Evolutionary conservation across 2,888 invertebrate species (phyloP).

Genomic region (Orthosia cruda): DNA sequence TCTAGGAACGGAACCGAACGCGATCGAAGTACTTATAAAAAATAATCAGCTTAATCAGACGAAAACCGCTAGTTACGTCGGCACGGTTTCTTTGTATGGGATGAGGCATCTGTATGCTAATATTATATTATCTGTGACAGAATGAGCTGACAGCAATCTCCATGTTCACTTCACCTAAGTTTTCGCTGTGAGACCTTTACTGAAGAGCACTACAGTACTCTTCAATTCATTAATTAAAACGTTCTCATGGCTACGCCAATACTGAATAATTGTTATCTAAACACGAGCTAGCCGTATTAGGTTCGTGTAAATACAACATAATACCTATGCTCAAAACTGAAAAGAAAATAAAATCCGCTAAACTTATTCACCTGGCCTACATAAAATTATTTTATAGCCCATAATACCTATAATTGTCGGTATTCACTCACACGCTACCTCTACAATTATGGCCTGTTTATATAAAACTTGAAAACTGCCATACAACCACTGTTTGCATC

Average conservation of each 20-base stretch:
- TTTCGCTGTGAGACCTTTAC: no score
- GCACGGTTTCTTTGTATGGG: no score
- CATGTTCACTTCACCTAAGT: no score
- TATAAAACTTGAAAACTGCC: conserved; percentile 78
- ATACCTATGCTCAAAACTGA: background rate
- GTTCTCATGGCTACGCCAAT: background rate
- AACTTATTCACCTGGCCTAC: conserved; percentile 10
- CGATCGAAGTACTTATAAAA: no score
- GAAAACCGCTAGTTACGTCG: no score
- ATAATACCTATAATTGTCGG: conserved; percentile 27
- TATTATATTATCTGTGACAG: no score
- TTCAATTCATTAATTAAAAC: background rate
- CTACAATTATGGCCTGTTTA: conserved; percentile 77
- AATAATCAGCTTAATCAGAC: no score
- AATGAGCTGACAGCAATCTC: no score
- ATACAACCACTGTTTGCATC: conserved; percentile 77
- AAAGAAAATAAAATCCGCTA: background rate
- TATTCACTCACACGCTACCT: conserved; percentile 42
- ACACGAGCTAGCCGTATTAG: no score
- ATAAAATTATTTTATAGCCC: conserved; percentile 8
- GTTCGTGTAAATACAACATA: background rate
- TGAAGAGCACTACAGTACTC: background rate
- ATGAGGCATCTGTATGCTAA: no score
- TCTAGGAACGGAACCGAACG: no score
- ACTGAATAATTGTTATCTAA: background rate